Conservation (phyloP, 2,888 invertebrate genomes). For the Nesidiocoris tenuis region DNA sequence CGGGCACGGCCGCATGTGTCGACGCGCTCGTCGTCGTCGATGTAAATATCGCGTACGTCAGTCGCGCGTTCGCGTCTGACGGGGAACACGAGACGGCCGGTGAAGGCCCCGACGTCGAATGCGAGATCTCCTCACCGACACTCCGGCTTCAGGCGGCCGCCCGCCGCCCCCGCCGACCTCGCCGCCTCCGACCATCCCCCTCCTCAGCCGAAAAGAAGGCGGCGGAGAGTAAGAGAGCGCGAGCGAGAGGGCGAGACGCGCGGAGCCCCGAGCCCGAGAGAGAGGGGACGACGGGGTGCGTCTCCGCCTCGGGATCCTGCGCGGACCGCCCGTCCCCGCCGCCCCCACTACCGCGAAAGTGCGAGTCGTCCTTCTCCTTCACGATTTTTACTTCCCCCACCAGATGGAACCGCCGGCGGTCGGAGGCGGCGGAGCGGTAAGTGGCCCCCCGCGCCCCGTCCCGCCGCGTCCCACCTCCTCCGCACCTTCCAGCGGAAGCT, state of each 20-base stretch:
- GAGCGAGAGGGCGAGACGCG: background rate
- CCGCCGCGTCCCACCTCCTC: constrained; percentile 16
- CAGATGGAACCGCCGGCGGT: background rate
- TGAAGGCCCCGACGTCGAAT: constrained; percentile 30
- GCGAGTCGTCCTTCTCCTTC: constrained; percentile 32
- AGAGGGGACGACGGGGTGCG: background rate
- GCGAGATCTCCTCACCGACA: constrained; percentile 41
- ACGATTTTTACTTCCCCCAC: constrained; percentile 41
- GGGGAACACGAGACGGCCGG: constrained; percentile 14
- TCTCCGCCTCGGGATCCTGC: constrained; percentile 16
- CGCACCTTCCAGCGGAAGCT: constrained; percentile 22
- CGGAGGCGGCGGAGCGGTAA: background rate
- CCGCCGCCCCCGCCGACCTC: background rate
- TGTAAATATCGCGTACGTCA: background rate
- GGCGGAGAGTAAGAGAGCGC: background rate
- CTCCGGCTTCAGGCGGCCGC: constrained; percentile 14
- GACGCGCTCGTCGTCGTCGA: background rate
- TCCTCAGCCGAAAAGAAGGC: background rate
- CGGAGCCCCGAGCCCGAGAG: background rate
- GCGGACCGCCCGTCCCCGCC: constrained; percentile 17
- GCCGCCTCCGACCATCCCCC: background rate
- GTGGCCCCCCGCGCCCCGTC: constrained; percentile 3
- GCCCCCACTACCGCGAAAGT: constrained; percentile 9
- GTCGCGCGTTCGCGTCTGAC: background rate
- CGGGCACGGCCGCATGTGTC: background rate